These are phyloP conservation scores for Pocillopora verrucosa DNA, from an alignment of 64 coral and sea anemone genomes.

Conservation along the genomic window DNA sequence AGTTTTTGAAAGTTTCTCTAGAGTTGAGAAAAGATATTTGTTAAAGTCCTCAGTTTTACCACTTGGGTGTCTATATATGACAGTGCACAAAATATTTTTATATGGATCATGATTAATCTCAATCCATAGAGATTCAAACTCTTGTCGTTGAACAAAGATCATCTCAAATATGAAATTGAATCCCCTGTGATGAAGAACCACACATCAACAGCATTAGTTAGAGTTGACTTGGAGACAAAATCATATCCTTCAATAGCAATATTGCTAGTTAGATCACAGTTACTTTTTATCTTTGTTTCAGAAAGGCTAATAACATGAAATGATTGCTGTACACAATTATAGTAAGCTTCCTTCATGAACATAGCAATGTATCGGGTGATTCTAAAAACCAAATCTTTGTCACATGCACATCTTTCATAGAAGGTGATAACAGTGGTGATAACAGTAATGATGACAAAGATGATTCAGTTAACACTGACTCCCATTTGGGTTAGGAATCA, in stretches of 20 bases:
- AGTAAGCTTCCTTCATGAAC: too few species aligned
- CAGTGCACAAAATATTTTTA: background rate
- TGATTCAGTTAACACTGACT: too few species aligned
- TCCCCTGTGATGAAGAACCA: constrained; percentile 22
- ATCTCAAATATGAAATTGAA: background rate
- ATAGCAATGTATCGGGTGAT: too few species aligned
- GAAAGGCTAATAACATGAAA: constrained; percentile 30
- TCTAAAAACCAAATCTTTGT: too few species aligned
- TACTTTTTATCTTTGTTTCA: constrained; percentile 15
- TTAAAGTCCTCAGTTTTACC: constrained; percentile 9
- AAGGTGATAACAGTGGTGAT: too few species aligned
- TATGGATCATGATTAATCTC: background rate
- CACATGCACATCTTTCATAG: too few species aligned
- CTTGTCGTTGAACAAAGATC: background rate
- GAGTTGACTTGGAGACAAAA: constrained; percentile 29
- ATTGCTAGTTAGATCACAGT: background rate
- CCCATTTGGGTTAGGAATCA: too few species aligned
- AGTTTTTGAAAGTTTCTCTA: constrained; percentile 5
- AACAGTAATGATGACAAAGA: too few species aligned
- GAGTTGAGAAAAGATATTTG: constrained; percentile 13
- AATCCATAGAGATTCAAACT: constrained; percentile 33
- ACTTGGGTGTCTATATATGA: constrained; percentile 7
- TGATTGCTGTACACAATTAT: background rate
- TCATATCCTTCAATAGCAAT: constrained; percentile 3
- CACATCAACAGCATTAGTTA: constrained; percentile 36